Evolutionary conservation across 92 coral and sea anemone genomes (phyloP).

Genomic region (Palythoa grandis): DNA sequence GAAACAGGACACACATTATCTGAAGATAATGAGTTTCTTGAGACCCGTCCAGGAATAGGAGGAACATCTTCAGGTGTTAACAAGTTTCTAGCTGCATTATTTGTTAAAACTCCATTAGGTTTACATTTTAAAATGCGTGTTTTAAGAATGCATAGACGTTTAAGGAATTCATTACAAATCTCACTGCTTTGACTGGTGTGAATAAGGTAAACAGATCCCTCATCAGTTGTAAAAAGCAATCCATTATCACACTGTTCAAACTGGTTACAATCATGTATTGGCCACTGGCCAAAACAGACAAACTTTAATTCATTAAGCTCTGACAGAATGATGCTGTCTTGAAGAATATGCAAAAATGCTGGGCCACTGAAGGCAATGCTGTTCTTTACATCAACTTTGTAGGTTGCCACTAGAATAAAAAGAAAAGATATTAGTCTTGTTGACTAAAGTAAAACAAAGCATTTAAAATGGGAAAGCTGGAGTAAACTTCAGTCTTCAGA

Average conservation of each 20-base stretch:
- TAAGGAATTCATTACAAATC: conserved; percentile 22
- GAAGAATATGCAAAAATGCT: conserved; percentile 36
- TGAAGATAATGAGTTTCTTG: not conserved
- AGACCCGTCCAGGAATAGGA: conserved; percentile 14
- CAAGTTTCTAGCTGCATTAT: not conserved
- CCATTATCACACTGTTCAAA: conserved; percentile 10
- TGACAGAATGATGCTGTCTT: conserved; percentile 25
- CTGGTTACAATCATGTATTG: conserved; percentile 30
- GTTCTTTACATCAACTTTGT: conserved; percentile 27
- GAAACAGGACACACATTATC: not conserved
- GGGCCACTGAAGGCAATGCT: conserved; percentile 12
- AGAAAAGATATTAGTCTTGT: not conserved
- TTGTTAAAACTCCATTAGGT: not conserved
- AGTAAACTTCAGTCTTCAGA: too few relatives aligned
- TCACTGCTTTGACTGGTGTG: conserved; percentile 11
- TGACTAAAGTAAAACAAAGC: too few relatives aligned
- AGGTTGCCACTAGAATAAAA: conserved; percentile 32
- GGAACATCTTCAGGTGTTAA: not conserved
- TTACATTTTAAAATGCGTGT: not conserved
- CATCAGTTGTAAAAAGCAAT: conserved; percentile 15
- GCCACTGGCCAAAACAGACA: conserved; percentile 28
- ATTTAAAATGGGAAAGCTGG: too few relatives aligned
- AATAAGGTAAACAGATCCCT: not conserved
- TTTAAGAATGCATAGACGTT: not conserved
- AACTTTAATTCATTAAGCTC: not conserved